Conservation (phyloP, 2,888 invertebrate genomes). For the Ectobius pallidus region DNA sequence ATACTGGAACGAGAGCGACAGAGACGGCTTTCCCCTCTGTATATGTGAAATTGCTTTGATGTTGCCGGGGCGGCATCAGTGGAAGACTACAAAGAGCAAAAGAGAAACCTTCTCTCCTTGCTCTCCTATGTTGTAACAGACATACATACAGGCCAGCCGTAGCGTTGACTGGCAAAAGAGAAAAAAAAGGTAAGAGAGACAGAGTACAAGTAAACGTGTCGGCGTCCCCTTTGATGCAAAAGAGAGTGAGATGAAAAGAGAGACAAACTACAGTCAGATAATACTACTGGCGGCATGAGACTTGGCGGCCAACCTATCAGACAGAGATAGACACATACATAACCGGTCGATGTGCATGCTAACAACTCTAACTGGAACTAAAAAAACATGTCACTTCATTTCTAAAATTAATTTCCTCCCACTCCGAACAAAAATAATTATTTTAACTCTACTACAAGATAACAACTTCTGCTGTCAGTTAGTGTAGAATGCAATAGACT, state of each 20-base stretch:
- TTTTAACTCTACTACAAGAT: too few species aligned
- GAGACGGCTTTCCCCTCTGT: slow-evolving; percentile 25
- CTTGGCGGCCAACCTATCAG: background rate
- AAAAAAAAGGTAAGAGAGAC: slow-evolving; percentile 17
- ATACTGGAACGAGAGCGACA: slow-evolving; percentile 1
- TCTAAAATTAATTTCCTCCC: too few species aligned
- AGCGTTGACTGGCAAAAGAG: slow-evolving; percentile 1
- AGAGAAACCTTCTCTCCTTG: slow-evolving; percentile 26
- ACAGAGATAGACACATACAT: too few species aligned
- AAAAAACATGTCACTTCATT: too few species aligned
- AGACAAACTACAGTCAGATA: slow-evolving; percentile 17
- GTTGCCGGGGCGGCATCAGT: slow-evolving; percentile 31
- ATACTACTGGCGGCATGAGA: background rate
- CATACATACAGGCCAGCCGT: background rate
- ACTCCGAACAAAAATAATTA: too few species aligned
- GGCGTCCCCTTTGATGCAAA: slow-evolving; percentile 6
- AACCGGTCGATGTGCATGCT: too few species aligned
- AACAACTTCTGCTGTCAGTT: too few species aligned
- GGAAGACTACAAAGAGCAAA: slow-evolving; percentile 34
- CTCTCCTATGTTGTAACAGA: slow-evolving; percentile 3
- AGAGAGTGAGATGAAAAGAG: background rate
- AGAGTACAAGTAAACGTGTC: slow-evolving; percentile 8
- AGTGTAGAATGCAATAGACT: too few species aligned
- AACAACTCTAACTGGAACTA: too few species aligned
- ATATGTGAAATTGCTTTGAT: slow-evolving; percentile 35